Base-by-base conservation (phyloP, 1,140 invertebrate species). In the Mizuhopecten yessoensis region DNA sequence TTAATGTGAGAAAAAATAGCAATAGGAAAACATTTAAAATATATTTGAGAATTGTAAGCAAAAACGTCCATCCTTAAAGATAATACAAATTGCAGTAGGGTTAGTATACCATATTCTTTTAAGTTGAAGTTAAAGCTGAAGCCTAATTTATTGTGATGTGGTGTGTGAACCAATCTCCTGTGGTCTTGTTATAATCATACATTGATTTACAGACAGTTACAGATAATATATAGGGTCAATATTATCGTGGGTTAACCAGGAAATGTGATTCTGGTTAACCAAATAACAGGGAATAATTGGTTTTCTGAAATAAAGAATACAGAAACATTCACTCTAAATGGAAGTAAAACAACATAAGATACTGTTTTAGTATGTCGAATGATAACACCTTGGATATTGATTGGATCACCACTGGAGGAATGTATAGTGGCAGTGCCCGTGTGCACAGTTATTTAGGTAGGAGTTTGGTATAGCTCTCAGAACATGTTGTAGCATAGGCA, bases 261-360 rank as follows among this genome's bases (percentile, higher is more conserved):
- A 75, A 75, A 29, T 75, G 57, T 75, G 57, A 75, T 75, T 75
- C 17, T 75, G 57, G 57, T 75, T 75, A 75, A 75, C 57, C 57
- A 75, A 75, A 75, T n/a, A 49, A 49, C 20, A 49, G 45, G 45
- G 20, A 17, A 49, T 49, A 75, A 75, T 5, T 75, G 23, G 1
- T 17, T 75, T 75, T n/a, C n/a, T 75, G 57, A 29, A 75, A 17
- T 75, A n/a, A 45, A 75, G n/a, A 29, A 29, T 29, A 29, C 57
- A 49, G 20, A 20, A 39, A 49, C 20, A 17, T 29, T 75, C 11
- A 75, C 57, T 75, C 29, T 75, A 75, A 75, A 29, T 75, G 57
- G 57, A 29, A 29, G 29, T 29, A 75, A 75, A 15, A 29, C n/a
- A 75, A 75, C 57, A 75, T 5, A n/a, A n/a, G n/a, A n/a, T n/a